Conservation (phyloP, 2,888 invertebrate genomes). For the Mongoloraphidia duomilia region DNA sequence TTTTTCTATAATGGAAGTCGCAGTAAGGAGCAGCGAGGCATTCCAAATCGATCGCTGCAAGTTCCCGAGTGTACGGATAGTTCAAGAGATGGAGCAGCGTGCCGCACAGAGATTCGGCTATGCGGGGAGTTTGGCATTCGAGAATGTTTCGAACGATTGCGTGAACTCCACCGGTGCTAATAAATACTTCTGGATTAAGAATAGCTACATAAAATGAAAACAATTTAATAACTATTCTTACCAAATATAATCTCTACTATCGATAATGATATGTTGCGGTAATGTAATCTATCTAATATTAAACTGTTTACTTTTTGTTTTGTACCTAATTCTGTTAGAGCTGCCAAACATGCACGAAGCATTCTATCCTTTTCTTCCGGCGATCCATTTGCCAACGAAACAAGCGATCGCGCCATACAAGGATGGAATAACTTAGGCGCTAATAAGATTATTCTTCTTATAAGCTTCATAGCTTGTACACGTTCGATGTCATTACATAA, state of each 20-base stretch:
- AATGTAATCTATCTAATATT: too few relatives aligned
- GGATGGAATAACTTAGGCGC: slow-evolving; percentile 55
- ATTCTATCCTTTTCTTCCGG: slow-evolving; percentile 70
- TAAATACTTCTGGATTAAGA: slow-evolving; percentile 65
- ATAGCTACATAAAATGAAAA: slow-evolving; percentile 39
- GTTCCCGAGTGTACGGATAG: slow-evolving; percentile 63
- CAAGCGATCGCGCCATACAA: slow-evolving; percentile 62
- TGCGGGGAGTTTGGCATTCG: slow-evolving; percentile 74
- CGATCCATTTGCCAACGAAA: slow-evolving; percentile 69
- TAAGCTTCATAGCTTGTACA: slow-evolving; percentile 78
- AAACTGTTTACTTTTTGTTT: neutral
- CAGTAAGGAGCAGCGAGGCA: slow-evolving; percentile 87
- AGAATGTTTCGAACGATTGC: slow-evolving; percentile 69
- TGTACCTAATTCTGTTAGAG: slow-evolving; percentile 75
- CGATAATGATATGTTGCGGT: too few relatives aligned
- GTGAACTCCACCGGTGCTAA: slow-evolving; percentile 69
- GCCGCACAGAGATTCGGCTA: slow-evolving; percentile 82
- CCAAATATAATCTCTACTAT: too few relatives aligned
- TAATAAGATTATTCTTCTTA: slow-evolving; percentile 51
- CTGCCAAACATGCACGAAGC: slow-evolving; percentile 71
- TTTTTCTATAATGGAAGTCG: slow-evolving; percentile 61
- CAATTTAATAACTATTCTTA: too few relatives aligned
- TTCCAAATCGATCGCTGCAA: slow-evolving; percentile 66
- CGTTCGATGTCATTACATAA: slow-evolving; percentile 86
- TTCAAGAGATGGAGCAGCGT: slow-evolving; percentile 75